phyloP scores from a whole-genome alignment of 2,113 vertebrate genomes.

The Rhineura floridana region DNA sequence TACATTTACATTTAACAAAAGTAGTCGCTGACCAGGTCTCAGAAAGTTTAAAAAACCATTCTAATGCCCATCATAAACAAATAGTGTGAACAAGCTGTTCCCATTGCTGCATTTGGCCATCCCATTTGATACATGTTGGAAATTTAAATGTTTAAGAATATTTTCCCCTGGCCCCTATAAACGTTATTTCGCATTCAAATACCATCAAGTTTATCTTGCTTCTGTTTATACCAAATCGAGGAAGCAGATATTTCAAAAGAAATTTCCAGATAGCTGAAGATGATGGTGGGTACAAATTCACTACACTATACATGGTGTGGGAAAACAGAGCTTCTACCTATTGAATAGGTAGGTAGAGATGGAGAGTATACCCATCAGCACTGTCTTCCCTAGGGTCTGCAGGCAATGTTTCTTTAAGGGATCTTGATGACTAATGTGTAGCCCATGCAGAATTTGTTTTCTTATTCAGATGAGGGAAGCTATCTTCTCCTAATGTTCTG shows the following conservation, averaged over 20 bases:
- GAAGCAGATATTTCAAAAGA: background rate
- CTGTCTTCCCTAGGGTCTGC: background rate
- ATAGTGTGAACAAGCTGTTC: background rate
- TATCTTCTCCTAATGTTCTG: too few relatives aligned
- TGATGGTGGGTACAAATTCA: background rate
- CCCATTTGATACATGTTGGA: background rate
- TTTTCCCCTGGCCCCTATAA: background rate
- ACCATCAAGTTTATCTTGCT: background rate
- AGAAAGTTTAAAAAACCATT: background rate
- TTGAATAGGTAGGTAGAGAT: background rate
- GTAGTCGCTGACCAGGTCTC: background rate
- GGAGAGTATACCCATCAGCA: background rate
- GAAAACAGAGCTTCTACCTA: background rate
- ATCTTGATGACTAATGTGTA: background rate
- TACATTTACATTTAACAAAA: too few relatives aligned
- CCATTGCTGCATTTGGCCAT: background rate
- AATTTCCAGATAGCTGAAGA: background rate
- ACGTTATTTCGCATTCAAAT: background rate
- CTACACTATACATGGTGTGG: too few relatives aligned
- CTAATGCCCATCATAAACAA: background rate
- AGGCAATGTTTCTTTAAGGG: background rate
- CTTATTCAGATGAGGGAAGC: background rate
- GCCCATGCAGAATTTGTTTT: background rate
- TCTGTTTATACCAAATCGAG: background rate
- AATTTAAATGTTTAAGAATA: background rate